Evolutionary conservation across 2,797 vertebrate species (phyloP).

Genomic region (Arctocebus calabarensis): DNA sequence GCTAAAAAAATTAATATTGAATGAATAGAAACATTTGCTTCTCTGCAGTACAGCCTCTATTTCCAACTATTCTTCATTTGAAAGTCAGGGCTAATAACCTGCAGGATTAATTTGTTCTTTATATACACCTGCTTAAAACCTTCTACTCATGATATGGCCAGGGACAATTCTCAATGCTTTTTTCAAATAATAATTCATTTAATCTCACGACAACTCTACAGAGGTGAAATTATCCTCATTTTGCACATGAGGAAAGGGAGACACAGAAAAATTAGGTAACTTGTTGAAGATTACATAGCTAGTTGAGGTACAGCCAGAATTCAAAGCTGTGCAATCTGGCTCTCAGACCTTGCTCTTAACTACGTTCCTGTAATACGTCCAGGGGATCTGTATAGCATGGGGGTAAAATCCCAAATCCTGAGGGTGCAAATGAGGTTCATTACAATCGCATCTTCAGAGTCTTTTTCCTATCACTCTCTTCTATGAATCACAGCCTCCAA

Average conservation of each 20-base stretch:
- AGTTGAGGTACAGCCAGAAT: not conserved
- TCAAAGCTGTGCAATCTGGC: not conserved
- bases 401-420: not conserved
- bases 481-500: not conserved
- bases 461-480: not conserved
- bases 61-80: conserved; percentile 25
- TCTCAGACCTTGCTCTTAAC: not conserved
- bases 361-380: not conserved
- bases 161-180: not conserved
- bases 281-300: not conserved
- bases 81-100: not conserved
- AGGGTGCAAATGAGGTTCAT: not conserved
- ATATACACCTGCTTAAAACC: not conserved
- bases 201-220: not conserved
- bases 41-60: not conserved
- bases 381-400: not conserved
- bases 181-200: conserved; percentile 4
- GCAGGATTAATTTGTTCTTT: conserved; percentile 36
- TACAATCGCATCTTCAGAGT: not conserved
- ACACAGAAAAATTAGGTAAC: not conserved
- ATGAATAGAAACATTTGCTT: not conserved
- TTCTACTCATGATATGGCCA: not conserved
- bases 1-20: conserved; percentile 36
- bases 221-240: not conserved
- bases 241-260: not conserved